These are phyloP conservation scores for Poeciliopsis paucimaculata DNA, from an alignment of 2,797 vertebrate genomes.

Conservation along the genomic window DNA sequence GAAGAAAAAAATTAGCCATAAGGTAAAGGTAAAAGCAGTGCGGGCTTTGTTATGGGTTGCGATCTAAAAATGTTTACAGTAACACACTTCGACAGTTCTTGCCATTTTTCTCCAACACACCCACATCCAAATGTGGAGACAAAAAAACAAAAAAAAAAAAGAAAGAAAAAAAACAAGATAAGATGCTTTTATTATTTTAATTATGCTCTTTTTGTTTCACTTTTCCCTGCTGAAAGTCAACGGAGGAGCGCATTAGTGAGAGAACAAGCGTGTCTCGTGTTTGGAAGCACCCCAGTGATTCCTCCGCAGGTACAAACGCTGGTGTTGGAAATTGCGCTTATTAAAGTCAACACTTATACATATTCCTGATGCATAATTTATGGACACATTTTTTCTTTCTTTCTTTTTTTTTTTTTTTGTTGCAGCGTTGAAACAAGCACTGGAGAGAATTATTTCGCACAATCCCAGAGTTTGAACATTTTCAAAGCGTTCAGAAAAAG, in stretches of 20 bases:
- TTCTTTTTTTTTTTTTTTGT: constrained; percentile 27
- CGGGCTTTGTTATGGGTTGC: constrained; percentile 69
- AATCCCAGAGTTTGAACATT: constrained; percentile 63
- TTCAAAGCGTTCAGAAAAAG: constrained; percentile 75
- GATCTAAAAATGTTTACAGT: constrained; percentile 61
- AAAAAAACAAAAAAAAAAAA: neutral
- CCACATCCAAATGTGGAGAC: constrained; percentile 60
- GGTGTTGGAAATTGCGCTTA: constrained; percentile 79
- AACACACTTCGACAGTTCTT: constrained; percentile 67
- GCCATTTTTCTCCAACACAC: constrained; percentile 62
- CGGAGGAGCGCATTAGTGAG: constrained; percentile 43
- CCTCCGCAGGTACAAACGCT: constrained; percentile 78
- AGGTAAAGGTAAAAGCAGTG: constrained; percentile 58
- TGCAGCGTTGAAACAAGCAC: constrained; percentile 74
- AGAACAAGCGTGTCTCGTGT: constrained; percentile 59
- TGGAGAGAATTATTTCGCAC: constrained; percentile 75
- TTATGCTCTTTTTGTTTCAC: constrained; percentile 76
- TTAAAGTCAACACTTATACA: constrained; percentile 85
- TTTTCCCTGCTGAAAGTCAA: constrained; percentile 63
- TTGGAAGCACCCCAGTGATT: constrained; percentile 78
- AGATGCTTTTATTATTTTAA: constrained; percentile 81
- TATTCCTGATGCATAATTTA: constrained; percentile 87
- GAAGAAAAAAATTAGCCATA: constrained; percentile 43
- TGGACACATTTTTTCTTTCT: constrained; percentile 49
- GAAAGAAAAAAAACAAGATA: constrained; percentile 44